Percentiles rank a stretch among this genome's conserved stretches.
These are phyloP conservation scores for Hofmannophila pseudospretella DNA, from an alignment of 2,888 invertebrate species.

Conservation along the genomic window DNA sequence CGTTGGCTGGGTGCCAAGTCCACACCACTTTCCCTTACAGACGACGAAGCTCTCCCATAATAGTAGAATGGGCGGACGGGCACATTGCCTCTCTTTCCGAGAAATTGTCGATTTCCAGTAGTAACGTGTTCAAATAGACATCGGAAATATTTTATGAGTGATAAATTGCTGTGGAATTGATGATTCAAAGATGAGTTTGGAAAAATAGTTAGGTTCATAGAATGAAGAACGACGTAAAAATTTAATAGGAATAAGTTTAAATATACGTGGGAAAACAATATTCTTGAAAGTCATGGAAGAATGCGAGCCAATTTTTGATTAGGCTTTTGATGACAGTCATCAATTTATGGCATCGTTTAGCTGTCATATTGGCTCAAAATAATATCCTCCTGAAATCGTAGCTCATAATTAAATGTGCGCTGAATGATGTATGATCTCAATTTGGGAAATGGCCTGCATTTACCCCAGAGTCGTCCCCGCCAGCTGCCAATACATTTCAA, in stretches of 20 bases:
- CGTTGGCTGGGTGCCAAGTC: slow-evolving; percentile 56
- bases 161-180: slow-evolving; percentile 49
- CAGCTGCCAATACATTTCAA: slow-evolving; percentile 39
- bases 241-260: too few species aligned
- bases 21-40: slow-evolving; percentile 48
- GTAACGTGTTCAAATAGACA: slow-evolving; percentile 48
- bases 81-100: slow-evolving; percentile 66
- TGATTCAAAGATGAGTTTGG: slow-evolving; percentile 27
- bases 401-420: slow-evolving; percentile 18
- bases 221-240: slow-evolving; percentile 1
- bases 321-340: too few species aligned
- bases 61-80: slow-evolving; percentile 41
- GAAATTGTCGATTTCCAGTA: slow-evolving; percentile 58
- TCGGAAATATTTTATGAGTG: slow-evolving; percentile 66
- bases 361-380: slow-evolving; percentile 26
- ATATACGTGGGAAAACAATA: too few species aligned
- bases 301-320: too few species aligned
- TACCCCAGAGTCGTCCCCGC: slow-evolving; percentile 41
- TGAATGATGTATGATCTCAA: slow-evolving; percentile 57
- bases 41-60: slow-evolving; percentile 44
- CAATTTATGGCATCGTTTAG: slow-evolving; percentile 7
- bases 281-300: too few species aligned
- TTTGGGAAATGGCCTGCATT: slow-evolving; percentile 52
- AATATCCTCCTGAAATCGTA: slow-evolving; percentile 17
- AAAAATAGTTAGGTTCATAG: slow-evolving; percentile 10